Evolutionary conservation across 2,113 vertebrate species (phyloP), one percentile per base, ranked within the genome.

Genomic region (Cebidichthys violaceus): DNA sequence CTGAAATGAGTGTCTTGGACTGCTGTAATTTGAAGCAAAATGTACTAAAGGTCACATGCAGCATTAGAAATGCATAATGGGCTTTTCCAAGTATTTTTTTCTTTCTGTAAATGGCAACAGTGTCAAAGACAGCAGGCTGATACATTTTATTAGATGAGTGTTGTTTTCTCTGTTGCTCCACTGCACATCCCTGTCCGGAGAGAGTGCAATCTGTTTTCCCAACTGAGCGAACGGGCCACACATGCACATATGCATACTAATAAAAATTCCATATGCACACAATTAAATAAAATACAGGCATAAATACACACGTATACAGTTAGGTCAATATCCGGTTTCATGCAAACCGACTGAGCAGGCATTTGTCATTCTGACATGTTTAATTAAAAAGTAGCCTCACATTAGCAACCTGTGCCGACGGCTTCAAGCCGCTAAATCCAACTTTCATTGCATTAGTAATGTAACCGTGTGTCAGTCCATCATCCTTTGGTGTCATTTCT

Each of bases 181-280:
- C 24, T 68, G 27, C 70, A 55, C 68, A 75, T 62, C 77, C 79
- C 67, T 67, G 61, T 77, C 55, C 71, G 74, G 80, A 79, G 47
- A 86, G 41, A 59, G 41, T 1, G 43, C 76, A 81, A 86, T 89
- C 64, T 84, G 79, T 88, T 92, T 87, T 73, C 85, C 60, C 82
- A 89, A 79, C 85, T 88, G 82, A 86, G 43, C 75, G 84, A 88
- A 89, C 66, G 87, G 24, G 54, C 18, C 9, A 65, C 43, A 57
- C 35, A 66, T 61, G 22, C 18, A 60, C 50, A 59, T 52, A 20
- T 41, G 43, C 55, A 24, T 60, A 10, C n/a, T 61, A 33, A 59
- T 76, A 52, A 66, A 62, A 78, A 29, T 64, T 33, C 81, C 27
- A 45, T 24, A 18, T 20, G 35, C 29, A 70, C 59, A 55, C 2